Evolutionary conservation across 2,888 invertebrate genomes (phyloP).

Genomic region (Bombylius discolor): DNA sequence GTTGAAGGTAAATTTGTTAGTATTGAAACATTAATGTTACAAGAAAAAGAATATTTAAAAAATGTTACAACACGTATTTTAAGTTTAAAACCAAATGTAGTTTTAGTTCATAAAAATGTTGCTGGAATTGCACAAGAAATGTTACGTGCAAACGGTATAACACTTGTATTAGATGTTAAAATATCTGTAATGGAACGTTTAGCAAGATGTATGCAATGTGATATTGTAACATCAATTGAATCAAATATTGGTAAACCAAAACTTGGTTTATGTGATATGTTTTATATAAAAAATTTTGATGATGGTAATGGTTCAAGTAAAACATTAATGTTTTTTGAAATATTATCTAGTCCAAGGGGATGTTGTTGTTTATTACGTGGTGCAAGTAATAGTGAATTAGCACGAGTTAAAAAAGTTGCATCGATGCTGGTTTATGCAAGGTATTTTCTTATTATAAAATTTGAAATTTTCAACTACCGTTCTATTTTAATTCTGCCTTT

Average conservation of each 20-base stretch:
- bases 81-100: constrained; percentile 70
- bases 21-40: constrained; percentile 84
- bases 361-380: constrained; percentile 83
- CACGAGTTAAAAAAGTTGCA: constrained; percentile 69
- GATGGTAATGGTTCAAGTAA: constrained; percentile 43
- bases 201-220: constrained; percentile 68
- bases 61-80: constrained; percentile 77
- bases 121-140: constrained; percentile 78
- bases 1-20: constrained; percentile 88
- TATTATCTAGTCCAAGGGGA: constrained; percentile 69
- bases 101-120: constrained; percentile 81
- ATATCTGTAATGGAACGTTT: constrained; percentile 65
- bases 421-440: constrained; percentile 56
- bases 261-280: constrained; percentile 71
- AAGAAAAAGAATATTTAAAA: constrained; percentile 77
- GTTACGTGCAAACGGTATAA: constrained; percentile 65
- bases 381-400: constrained; percentile 58
- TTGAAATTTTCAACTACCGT: background rate
- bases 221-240: constrained; percentile 75
- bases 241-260: constrained; percentile 69
- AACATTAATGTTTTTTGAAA: constrained; percentile 88
- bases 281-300: constrained; percentile 53
- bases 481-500: background rate
- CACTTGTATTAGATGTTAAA: constrained; percentile 77
- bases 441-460: constrained; percentile 4